Evolutionary conservation across 2,888 invertebrate genomes (phyloP), one percentile per base, ranked within the genome.

Genomic region (Phania funesta): DNA sequence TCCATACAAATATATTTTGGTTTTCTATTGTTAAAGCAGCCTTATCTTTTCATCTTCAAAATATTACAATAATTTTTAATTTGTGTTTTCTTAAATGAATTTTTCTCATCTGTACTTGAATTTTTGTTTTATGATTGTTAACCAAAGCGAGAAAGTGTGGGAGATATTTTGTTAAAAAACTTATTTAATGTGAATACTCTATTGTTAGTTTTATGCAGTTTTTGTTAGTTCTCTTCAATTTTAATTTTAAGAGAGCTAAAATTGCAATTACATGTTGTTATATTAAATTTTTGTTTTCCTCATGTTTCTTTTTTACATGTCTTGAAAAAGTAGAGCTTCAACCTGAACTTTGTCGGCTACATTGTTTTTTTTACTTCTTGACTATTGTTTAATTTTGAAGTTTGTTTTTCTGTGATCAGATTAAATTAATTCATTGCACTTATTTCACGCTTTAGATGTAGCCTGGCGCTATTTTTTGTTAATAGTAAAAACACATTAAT

Each of bases 121-220:
- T 29, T 75, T 54, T 73, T 52, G 58, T 65, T 77, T 44, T 58
- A 67, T 67, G 71, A 79, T 79, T 79, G 78, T 77, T 74, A 84
- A 86, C 79, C 64, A 84, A 76, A 85, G 80, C 85, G 86, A 85
- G 88, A 89, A 89, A 88, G 88, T 87, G 88, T 89, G 87, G 88
- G 88, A 87, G 87, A 50, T 29, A 54, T 44, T 67, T 74, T 58
- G 50, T 50, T 58, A 68, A 22, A 48, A 77, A 76, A 46, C 13
- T 62, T 22, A 56, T 74, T 44, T 46, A 65, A 52, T 73, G 52
- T 52, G 44, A 75, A 50, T 58, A 65, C 26, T 44, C 44, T 20
- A 82, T 62, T 62, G 67, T 71, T 64, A 20, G 32, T 73, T 50
- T 11, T 46, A 58, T 60, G 44, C 52, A 35, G 26, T 58, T 68